Base-by-base conservation (phyloP, 2,113 vertebrate genomes). In the Isichthys henryi region DNA sequence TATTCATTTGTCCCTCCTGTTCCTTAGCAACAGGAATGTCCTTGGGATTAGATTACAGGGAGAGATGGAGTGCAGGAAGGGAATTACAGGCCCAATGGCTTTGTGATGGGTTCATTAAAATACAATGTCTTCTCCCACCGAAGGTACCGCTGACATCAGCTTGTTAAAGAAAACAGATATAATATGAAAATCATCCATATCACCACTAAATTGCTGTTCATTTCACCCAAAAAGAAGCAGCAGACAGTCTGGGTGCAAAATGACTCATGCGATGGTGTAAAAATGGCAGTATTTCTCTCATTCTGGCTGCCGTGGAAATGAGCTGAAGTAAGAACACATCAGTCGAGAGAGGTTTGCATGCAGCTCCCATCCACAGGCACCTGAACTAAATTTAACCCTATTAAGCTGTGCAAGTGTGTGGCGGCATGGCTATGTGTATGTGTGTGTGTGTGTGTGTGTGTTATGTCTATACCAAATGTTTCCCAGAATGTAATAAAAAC, bases 1-100 rank as follows among this genome's bases (percentile, higher is more conserved):
- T 86, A 86, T 87, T 87, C 46, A 86, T 23, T 87, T 49, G 23
- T 74, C 13, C 27, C 46, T 86, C 56, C 56, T 89, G 89, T 46
- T 70, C 58, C 83, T 23, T 9, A 45, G 56, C 39, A 48, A 49
- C 50, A 45, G 21, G 27, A 77, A 39, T 83, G 21, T 66, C 56
- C 43, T 53, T 49, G 45, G 89, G 56, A 86, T 49, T 31, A n/a
- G 56, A 89, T 66, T 49, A 70, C 48, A 70, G 23, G 56, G 83
- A 89, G 53, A 74, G 48, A 89, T 35, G 83, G n/a, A 50, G n/a
- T 0, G 31, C 48, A 86, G 46, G 13, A 48, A 9, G 39, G 8
- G 17, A 80, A 80, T 83, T 43, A 83, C 82, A 85, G 46, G 43
- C 21, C 45, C 46, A 5, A 50, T 15, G 83, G 45, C 21, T 53